Evolutionary conservation across 2,797 vertebrate species (phyloP), one percentile per base, ranked within the genome.

Genomic region (Chrosomus eos): DNA sequence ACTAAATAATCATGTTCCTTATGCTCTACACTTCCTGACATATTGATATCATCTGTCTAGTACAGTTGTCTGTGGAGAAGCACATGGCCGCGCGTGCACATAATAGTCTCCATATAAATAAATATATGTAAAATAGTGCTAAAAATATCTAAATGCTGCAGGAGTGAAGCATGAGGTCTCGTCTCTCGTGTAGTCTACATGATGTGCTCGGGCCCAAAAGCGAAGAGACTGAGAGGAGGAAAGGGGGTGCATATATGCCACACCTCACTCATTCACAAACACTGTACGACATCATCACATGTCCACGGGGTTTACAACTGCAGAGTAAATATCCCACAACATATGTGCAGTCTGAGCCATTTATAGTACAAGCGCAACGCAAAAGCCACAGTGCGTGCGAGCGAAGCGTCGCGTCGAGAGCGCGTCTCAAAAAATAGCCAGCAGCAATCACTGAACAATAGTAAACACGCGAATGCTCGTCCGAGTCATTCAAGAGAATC

Each of bases 401-500:
- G 23, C 16, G 33, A 31, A 8, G 53, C 53, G 38, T 14, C 60
- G 71, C 78, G 48, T 66, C 48, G 53, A 43, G 74, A 71, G 31
- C 66, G 79, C 36, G 68, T 78, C 62, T 60, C 6, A 9, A n/a
- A 77, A 33, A 70, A 40, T 28, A 33, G 60, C 45, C 51, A 67
- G 70, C 68, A 51, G 80, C 68, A 14, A 51, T 55, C 38, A 66
- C 60, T 83, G 33, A 84, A 83, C 85, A 91, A 83, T 79, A 79
- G 83, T 84, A 79, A 48, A 78, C 75, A 79, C 75, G 11, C n/a
- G 51, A 58, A 18, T 16, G 67, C 62, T 23, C n/a, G 60, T 14
- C 13, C 48, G 82, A 78, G 36, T 84, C 74, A 45, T 33, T 71
- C 0, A 2, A 5, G 8, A 28, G 71, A 71, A 3, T 71, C 75